These are phyloP conservation scores for Paramormyrops hopkinsi DNA, from an alignment of 2,797 vertebrate genomes.

Conservation along the genomic window DNA sequence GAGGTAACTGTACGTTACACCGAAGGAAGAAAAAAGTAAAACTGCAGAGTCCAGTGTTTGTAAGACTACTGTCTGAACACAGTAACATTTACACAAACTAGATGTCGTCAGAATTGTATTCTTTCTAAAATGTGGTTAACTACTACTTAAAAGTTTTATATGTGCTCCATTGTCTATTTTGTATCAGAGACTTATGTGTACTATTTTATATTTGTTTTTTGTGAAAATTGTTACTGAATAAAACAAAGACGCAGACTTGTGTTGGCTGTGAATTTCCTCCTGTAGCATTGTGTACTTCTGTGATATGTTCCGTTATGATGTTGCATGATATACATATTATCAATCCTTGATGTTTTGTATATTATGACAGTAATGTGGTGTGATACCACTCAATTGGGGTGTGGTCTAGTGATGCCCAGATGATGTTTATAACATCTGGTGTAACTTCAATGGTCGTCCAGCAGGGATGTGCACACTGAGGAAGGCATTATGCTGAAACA, in stretches of 20 bases:
- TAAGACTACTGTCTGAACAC: neutral
- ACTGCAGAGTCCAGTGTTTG: too few species aligned
- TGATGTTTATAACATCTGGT: neutral
- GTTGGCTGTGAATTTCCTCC: neutral
- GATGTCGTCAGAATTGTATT: neutral
- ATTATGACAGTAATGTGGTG: neutral
- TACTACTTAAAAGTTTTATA: neutral
- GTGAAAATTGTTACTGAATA: neutral
- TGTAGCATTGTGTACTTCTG: neutral
- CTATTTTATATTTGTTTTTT: neutral
- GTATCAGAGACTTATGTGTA: neutral
- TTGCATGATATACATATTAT: neutral
- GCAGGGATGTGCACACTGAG: neutral
- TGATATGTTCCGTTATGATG: neutral
- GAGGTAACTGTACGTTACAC: too few species aligned
- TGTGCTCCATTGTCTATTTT: neutral
- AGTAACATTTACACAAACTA: neutral
- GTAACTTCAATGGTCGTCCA: neutral
- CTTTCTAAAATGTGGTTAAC: neutral
- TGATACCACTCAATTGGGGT: neutral
- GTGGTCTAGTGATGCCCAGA: neutral
- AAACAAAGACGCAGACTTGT: neutral
- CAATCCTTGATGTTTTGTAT: neutral
- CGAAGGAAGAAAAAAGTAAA: too few species aligned
- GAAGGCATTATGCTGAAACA: neutral